phyloP scores from a whole-genome alignment of 2,113 vertebrate species.

The Brienomyrus longianalis region DNA sequence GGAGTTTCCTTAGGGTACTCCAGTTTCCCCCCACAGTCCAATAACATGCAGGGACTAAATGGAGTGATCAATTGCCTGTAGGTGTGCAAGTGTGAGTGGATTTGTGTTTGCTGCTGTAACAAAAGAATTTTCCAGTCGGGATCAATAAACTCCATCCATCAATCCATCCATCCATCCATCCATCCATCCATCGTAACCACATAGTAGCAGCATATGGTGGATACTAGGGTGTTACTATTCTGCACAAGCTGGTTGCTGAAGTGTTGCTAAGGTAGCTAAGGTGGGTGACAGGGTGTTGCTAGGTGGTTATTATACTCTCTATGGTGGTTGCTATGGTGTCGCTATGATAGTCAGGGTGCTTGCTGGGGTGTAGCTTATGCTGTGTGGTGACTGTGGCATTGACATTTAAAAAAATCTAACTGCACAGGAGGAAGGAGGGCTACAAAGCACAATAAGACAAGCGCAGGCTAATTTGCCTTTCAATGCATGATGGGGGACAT shows the following conservation, averaged over 20 bases:
- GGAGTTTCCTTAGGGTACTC: no score
- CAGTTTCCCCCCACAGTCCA: no score
- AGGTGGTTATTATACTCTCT: background rate
- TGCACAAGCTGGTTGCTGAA: no score
- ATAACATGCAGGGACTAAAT: no score
- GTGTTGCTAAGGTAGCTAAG: background rate
- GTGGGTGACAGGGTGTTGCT: background rate
- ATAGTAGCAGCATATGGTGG: no score
- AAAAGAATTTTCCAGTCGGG: background rate
- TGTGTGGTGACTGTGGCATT: background rate
- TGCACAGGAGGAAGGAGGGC: background rate
- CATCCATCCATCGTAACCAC: no score
- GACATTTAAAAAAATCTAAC: background rate
- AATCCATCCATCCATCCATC: no score
- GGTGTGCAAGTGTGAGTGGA: no score
- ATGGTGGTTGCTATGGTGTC: background rate
- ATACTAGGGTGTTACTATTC: background rate
- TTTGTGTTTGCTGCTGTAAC: no score
- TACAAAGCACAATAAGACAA: background rate
- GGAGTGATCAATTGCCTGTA: no score
- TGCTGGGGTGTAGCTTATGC: background rate
- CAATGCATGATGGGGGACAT: background rate
- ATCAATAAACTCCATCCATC: background rate
- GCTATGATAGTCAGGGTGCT: background rate
- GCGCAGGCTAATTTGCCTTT: background rate